phyloP scores from a whole-genome alignment of 2,888 invertebrate genomes.

The Polylopha cassiicola region DNA sequence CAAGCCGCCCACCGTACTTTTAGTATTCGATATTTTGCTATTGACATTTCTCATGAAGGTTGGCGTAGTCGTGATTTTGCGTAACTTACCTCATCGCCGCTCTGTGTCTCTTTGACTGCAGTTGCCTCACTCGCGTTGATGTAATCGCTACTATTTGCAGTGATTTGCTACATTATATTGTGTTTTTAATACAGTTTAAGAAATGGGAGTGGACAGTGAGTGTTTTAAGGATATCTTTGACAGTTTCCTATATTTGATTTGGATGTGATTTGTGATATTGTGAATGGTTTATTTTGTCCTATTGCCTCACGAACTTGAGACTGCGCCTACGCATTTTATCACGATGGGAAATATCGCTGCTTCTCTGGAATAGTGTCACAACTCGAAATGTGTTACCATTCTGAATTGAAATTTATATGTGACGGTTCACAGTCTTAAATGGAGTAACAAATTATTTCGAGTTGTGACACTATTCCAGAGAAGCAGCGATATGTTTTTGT shows the following conservation, averaged over 20 bases:
- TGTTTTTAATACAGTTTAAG: conserved; percentile 25
- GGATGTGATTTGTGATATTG: conserved; percentile 4
- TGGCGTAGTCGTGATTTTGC: conserved; percentile 69
- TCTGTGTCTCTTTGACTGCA: conserved; percentile 53
- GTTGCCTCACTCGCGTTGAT: conserved; percentile 50
- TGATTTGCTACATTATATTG: conserved; percentile 22
- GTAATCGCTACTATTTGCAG: conserved; percentile 34
- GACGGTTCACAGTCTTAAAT: no score
- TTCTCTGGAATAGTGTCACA: no score
- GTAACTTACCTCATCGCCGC: conserved; percentile 58
- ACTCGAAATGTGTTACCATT: no score
- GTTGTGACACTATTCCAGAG: no score
- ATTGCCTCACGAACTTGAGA: conserved; percentile 10
- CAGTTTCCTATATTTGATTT: conserved; percentile 12
- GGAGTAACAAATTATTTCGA: no score
- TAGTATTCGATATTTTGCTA: conserved; percentile 53
- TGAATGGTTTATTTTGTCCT: conserved; percentile 12
- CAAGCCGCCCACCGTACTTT: conserved; percentile 39
- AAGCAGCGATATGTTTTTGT: no score
- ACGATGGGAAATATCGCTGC: conserved; percentile 14
- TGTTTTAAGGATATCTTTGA: conserved; percentile 17
- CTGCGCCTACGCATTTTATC: conserved; percentile 14
- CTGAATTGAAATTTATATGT: no score
- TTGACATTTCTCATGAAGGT: conserved; percentile 74
- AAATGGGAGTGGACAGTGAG: conserved; percentile 43